Base-by-base conservation (phyloP, 1,140 invertebrate genomes). In the Diorhabda sublineata region DNA sequence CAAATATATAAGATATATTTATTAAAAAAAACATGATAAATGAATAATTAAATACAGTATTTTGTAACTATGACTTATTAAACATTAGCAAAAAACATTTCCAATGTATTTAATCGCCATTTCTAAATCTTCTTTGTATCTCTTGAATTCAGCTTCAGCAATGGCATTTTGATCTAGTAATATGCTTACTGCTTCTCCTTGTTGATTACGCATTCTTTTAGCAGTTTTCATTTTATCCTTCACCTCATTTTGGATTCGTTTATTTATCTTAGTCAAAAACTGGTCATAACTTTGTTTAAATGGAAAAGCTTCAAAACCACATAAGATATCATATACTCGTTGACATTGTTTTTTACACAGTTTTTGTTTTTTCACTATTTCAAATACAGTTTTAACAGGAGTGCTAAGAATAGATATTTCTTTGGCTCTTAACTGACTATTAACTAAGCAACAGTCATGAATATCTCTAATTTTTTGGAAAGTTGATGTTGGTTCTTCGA, bases 391-490 rank as follows among this genome's bases (percentile, higher is more conserved):
- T 43, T 74, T 74, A 4, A 59, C 6, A 60, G 59, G 69, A 6
- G 52, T 69, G 0, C 5, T 64, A 0, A 57, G 59, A 6, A 73
- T 47, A 61, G 71, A 61, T 9, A 67, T 45, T 26, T 64, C 66
- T 4, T 58, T 59, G 5, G 69, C 42, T 9, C 67, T 42, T 9
- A 76, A 66, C 43, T 66, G 61, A 42, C 69, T 61, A 57, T 76
- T 66, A 11, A 77, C 42, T 9, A 67, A 9, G 0, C 45, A 11
- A 42, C 69, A 71, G 58, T 78, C 77, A 56, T 71, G 68, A 11
- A 71, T 62, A 69, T 78, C 77, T 2, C 77, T 68, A 57, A 78
- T 72, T 73, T 73, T 73, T 59, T 75, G 72, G 41, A 78, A 77
- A 2, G 68, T 43, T 56, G 52, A 6, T 6, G 74, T 78, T 6